These are phyloP conservation scores for Cacoxenus indagator DNA, from an alignment of 2,888 invertebrate species.

Conservation along the genomic window DNA sequence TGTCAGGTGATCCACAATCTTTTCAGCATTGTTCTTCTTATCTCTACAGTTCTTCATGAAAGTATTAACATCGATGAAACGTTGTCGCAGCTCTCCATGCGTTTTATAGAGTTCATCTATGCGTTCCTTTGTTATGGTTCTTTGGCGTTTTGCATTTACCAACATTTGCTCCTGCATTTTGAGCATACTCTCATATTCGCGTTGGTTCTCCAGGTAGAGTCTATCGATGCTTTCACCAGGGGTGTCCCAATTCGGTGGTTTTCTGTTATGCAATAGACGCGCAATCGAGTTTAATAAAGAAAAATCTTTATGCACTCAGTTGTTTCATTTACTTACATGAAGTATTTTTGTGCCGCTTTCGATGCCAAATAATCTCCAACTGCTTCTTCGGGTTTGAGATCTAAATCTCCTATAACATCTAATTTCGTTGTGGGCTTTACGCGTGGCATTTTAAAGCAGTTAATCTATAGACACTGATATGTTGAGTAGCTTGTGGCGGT, in stretches of 20 bases:
- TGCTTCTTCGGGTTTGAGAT: conserved; percentile 58
- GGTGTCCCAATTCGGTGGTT: conserved; percentile 63
- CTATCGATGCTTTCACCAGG: conserved; percentile 58
- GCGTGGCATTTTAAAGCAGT: conserved; percentile 53
- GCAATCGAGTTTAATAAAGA: neutral
- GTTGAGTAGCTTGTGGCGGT: neutral
- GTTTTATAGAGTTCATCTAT: conserved; percentile 49
- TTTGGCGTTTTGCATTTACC: conserved; percentile 50
- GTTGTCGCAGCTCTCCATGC: conserved; percentile 51
- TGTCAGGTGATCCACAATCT: conserved; percentile 51
- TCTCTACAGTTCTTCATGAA: conserved; percentile 61
- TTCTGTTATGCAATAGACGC: conserved; percentile 43
- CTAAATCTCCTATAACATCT: conserved; percentile 60
- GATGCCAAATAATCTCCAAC: conserved; percentile 59
- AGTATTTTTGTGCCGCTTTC: conserved; percentile 55
- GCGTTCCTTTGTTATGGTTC: conserved; percentile 50
- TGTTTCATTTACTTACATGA: conserved; percentile 47
- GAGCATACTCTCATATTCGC: conserved; percentile 55
- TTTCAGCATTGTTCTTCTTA: conserved; percentile 51
- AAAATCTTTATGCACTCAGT: neutral
- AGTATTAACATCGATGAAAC: conserved; percentile 59
- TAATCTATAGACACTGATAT: neutral
- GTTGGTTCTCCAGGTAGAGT: conserved; percentile 58
- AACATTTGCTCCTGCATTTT: conserved; percentile 56
- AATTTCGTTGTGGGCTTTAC: conserved; percentile 57